Evolutionary conservation across 2,797 vertebrate species (phyloP), one percentile per base, ranked within the genome.

Genomic region (Tympanoctomys barrerae): DNA sequence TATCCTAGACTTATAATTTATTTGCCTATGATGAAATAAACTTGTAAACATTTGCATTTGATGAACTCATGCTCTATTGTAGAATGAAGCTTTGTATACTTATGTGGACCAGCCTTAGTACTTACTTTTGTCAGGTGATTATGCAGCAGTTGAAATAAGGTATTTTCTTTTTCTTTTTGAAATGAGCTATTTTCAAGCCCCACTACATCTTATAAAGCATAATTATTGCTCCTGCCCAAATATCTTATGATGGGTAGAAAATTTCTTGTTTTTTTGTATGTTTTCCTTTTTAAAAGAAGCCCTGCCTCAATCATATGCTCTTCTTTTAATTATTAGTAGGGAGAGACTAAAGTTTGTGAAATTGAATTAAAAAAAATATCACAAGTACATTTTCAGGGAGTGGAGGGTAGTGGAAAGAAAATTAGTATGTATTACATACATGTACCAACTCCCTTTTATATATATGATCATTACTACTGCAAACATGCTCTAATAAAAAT

Each of bases 21-120:
- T 61, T 91, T 96, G 49, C 79, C 93, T 94, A 33, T 94, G 73
- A 92, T 36, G 59, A 95, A 70, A 88, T 73, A 87, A 46, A 1
- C 83, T 90, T 94, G 57, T 96, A 89, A 89, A 95, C 82, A 96
- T 81, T 94, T 96, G 94, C 78, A 54, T 68, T 73, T 83, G 83
- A 73, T 9, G 66, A 75, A 36, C 73, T 70, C 81, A 42, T 39
- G 54, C 18, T 89, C 2, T 33, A 14, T 68, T 86, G 8, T 42
- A 78, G 21, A 95, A n/a, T 28, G 24, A 16, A 9, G 57, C 7
- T 33, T 75, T 24, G 6, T 46, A 1, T 10, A 54, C 64, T 80
- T 59, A 31, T 33, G 57, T 80, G 24, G 59, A 89, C 94, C 59
- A 79, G 7, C 42, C 59, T 18, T 33, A 46, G 18, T 85, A 54